Percentiles rank a stretch among this genome's conserved stretches.
Conservation (phyloP, 2,113 vertebrate species). For the Trematocara nigrifrons region DNA sequence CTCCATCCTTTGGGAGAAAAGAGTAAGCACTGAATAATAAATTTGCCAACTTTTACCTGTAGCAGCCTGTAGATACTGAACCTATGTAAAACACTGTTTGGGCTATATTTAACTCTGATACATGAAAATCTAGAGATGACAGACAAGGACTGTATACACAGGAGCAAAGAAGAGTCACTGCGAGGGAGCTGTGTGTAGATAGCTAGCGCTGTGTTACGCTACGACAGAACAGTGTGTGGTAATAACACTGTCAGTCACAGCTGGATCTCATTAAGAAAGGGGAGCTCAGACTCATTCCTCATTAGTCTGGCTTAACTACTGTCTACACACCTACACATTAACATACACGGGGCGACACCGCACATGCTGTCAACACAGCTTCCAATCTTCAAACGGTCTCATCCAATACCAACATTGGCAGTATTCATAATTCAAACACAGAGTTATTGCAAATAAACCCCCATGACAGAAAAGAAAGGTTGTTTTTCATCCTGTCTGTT, state of each 20-base stretch:
- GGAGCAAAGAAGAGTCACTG: neutral
- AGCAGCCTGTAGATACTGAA: neutral
- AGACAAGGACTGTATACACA: neutral
- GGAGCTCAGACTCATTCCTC: constrained; percentile 27
- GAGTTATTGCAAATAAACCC: neutral
- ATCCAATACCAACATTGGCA: neutral
- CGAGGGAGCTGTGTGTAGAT: neutral
- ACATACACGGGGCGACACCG: neutral
- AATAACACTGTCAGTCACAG: constrained; percentile 54
- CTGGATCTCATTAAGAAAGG: constrained; percentile 52
- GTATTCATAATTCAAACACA: neutral
- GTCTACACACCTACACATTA: constrained; percentile 21
- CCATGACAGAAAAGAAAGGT: neutral
- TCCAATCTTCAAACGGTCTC: neutral
- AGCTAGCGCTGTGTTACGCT: neutral
- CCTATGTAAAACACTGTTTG: neutral
- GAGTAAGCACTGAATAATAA: neutral
- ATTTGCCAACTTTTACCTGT: neutral
- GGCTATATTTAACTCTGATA: neutral
- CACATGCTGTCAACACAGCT: neutral
- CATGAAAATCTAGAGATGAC: neutral
- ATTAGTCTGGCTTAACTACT: constrained; percentile 42
- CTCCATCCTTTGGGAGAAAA: neutral
- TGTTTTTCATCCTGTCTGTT: neutral
- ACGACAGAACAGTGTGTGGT: constrained; percentile 5